Base-by-base conservation (phyloP, 2,888 invertebrate genomes). In the Volucella zonaria region DNA sequence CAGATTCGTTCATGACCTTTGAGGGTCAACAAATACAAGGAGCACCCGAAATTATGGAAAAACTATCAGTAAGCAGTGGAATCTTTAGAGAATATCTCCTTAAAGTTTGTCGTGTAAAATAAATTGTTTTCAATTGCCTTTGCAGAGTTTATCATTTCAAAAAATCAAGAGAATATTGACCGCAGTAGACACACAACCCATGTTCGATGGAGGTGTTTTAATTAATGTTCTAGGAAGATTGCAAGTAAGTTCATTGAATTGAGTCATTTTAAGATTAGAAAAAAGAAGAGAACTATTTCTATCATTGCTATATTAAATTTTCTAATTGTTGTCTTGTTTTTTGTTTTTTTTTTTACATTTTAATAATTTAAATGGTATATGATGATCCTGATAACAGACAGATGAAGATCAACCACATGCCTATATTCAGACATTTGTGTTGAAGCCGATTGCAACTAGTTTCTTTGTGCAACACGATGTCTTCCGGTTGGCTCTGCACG, bases 171-270 rank as follows among this genome's bases (percentile, higher is more conserved):
- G 98, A 92, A 94, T 95, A 90, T 95, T 99, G 90, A 98, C 99
- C 80, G 96, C 97, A 38, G 95, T 98, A 86, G 99, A 99, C 92
- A 97, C 97, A 64, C 99, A 99, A 92, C 99, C 99, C n/a, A 98
- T 97, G 94, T 96, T 97, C 90, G 99, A 98, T 93, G 99, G 98
- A 82, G 98, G 98, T 87, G 97, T 99, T 88, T 93, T 99, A 92
- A 97, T 99, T 88, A 97, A 97, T 93, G 99, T 99, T 68, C 94
- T 99, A 88, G 99, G 99, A 89, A 96, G 98, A 93, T 94, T 99
- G 90, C 97, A 99, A 96, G 98, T 98, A 93, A 92, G 93, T 91
- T 59, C 31, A 40, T 49, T 11, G 49, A 12, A 42, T 51, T 59
- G 11, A 9, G 10, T 3, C 6, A 12, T 38, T 49, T 23, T 3